Conservation (phyloP, 2,797 vertebrate species). For the Adelosebastes latens region DNA sequence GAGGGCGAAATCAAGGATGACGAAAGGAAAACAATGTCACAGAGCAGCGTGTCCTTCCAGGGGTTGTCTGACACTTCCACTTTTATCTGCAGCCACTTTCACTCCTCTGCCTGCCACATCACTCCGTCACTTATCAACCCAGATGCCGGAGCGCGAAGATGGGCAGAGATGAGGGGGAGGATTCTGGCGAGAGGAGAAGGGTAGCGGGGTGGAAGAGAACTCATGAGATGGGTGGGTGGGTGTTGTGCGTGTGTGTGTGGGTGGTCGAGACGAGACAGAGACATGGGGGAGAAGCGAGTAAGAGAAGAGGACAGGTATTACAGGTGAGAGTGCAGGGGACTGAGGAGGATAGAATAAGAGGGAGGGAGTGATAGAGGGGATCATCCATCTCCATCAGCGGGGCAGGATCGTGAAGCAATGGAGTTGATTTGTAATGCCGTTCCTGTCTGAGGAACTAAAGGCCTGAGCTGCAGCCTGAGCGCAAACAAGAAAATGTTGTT, state of each 20-base stretch:
- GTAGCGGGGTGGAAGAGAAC: slow-evolving; percentile 25
- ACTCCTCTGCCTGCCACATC: slow-evolving; percentile 42
- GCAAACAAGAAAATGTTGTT: slow-evolving; percentile 20
- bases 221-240: slow-evolving; percentile 9
- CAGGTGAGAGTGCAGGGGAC: slow-evolving; percentile 39
- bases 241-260: not conserved
- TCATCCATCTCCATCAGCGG: slow-evolving; percentile 59
- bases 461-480: slow-evolving; percentile 12
- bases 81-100: slow-evolving; percentile 53
- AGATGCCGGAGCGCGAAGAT: slow-evolving; percentile 15
- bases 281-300: not conserved
- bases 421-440: slow-evolving; percentile 47
- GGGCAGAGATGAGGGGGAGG: not conserved
- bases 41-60: slow-evolving; percentile 33
- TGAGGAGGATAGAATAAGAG: slow-evolving; percentile 7
- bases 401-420: slow-evolving; percentile 19
- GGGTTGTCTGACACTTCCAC: slow-evolving; percentile 60
- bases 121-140: slow-evolving; percentile 61
- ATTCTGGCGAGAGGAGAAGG: slow-evolving; percentile 7
- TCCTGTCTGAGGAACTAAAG: slow-evolving; percentile 34
- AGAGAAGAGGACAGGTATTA: slow-evolving; percentile 22
- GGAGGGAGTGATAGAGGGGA: not conserved
- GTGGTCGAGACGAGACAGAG: not conserved
- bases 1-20: slow-evolving; percentile 17
- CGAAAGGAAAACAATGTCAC: slow-evolving; percentile 26